A percentile compares a stretch with the other conserved stretches of the same genome.
Conservation (phyloP, 2,888 invertebrate species). For the Hybos culiciformis region DNA sequence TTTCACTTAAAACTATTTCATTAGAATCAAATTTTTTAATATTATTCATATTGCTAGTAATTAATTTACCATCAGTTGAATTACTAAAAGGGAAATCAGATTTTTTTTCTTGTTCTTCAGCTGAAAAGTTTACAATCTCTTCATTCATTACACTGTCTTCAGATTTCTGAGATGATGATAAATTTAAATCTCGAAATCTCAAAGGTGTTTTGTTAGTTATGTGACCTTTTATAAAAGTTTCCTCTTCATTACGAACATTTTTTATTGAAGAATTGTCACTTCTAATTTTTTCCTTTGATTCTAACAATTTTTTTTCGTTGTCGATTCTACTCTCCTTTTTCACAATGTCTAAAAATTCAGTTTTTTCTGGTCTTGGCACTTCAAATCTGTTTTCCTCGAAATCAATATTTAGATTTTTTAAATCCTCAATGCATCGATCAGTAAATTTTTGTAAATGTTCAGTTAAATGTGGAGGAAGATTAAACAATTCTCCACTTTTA, state of each 20-base stretch:
- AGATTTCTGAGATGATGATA: too few relatives aligned
- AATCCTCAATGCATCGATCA: conserved; percentile 39
- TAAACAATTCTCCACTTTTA: conserved; percentile 39
- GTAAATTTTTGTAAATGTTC: conserved; percentile 55
- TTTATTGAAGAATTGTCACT: not conserved
- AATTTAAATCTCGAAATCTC: not conserved
- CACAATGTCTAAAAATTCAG: conserved; percentile 27
- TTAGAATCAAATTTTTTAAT: conserved; percentile 24
- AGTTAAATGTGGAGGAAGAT: conserved; percentile 34
- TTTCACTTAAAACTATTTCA: conserved; percentile 26
- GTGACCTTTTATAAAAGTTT: conserved; percentile 25
- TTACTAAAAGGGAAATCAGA: too few relatives aligned
- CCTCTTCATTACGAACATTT: conserved; percentile 16
- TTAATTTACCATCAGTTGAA: too few relatives aligned
- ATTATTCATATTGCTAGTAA: too few relatives aligned
- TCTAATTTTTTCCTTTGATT: not conserved
- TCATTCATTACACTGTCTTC: too few relatives aligned
- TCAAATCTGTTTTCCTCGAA: conserved; percentile 15
- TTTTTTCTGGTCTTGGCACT: conserved; percentile 22
- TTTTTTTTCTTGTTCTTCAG: too few relatives aligned
- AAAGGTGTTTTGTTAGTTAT: conserved; percentile 17
- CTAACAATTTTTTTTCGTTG: conserved; percentile 9
- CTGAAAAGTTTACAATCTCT: too few relatives aligned
- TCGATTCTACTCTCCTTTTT: conserved; percentile 18
- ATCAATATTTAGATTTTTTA: conserved; percentile 13